Evolutionary conservation across 2,113 vertebrate genomes (phyloP).

Genomic region (Clarias batrachus): DNA sequence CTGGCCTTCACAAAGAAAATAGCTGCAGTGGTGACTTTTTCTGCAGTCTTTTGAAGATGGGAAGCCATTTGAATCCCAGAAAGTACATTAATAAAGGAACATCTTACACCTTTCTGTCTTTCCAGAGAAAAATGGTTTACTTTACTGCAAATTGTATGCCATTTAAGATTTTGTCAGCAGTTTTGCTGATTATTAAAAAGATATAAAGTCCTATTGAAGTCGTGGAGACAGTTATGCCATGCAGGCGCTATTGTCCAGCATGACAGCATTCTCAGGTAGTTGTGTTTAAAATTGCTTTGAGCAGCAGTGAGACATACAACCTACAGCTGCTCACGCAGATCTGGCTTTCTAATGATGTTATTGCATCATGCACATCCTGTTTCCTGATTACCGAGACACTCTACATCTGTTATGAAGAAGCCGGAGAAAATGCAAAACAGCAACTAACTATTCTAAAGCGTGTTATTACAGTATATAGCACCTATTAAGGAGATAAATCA

Average conservation of each 20-base stretch:
- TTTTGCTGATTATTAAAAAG: neutral
- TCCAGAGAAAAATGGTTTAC: neutral
- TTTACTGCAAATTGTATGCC: neutral
- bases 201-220: neutral
- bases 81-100: neutral
- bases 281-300: neutral
- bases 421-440: neutral
- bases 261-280: neutral
- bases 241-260: too few relatives aligned
- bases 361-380: neutral
- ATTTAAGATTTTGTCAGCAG: neutral
- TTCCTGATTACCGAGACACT: conserved; percentile 6
- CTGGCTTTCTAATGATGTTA: neutral
- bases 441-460: neutral
- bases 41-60: neutral
- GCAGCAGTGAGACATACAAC: conserved; percentile 7
- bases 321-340: conserved; percentile 18
- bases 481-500: neutral
- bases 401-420: conserved; percentile 14
- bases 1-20: conserved; percentile 5
- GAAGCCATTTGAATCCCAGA: conserved; percentile 23
- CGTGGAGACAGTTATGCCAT: neutral
- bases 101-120: conserved; percentile 2
- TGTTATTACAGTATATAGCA: too few relatives aligned
- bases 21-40: neutral